Evolutionary conservation across 2,888 invertebrate genomes (phyloP).

Genomic region (Augochlorella aurata): DNA sequence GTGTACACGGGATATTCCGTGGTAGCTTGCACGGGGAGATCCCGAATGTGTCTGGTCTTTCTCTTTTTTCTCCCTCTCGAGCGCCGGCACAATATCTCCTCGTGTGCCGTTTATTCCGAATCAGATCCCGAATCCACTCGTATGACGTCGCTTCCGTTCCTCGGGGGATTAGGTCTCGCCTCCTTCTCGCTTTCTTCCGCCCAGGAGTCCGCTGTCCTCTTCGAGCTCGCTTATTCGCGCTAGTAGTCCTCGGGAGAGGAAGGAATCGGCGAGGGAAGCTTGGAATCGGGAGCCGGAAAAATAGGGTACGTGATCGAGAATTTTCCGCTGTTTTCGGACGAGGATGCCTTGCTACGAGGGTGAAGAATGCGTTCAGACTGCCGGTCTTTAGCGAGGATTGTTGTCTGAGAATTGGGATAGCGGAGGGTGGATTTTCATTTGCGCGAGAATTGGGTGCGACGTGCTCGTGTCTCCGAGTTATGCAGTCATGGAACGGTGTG

Average conservation of each 20-base stretch:
- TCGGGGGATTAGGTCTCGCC: constrained; percentile 65
- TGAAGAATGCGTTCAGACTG: constrained; percentile 11
- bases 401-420: background rate
- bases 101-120: constrained; percentile 74
- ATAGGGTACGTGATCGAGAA: constrained; percentile 60
- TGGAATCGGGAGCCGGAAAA: constrained; percentile 38
- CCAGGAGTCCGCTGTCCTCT: constrained; percentile 33
- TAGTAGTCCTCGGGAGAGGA: constrained; percentile 1
- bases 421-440: background rate
- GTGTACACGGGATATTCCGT: constrained; percentile 33
- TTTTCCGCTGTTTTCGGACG: constrained; percentile 59
- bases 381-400: constrained; percentile 8
- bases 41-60: constrained; percentile 36
- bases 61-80: constrained; percentile 27
- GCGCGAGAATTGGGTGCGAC: background rate
- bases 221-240: constrained; percentile 56
- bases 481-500: background rate
- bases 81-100: constrained; percentile 62
- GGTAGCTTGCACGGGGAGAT: constrained; percentile 25
- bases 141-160: constrained; percentile 73
- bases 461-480: background rate
- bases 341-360: background rate
- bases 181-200: constrained; percentile 63
- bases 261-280: constrained; percentile 13
- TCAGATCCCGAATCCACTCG: constrained; percentile 73